Base-by-base conservation (phyloP, 2,888 invertebrate genomes). In the Lymantria dispar region DNA sequence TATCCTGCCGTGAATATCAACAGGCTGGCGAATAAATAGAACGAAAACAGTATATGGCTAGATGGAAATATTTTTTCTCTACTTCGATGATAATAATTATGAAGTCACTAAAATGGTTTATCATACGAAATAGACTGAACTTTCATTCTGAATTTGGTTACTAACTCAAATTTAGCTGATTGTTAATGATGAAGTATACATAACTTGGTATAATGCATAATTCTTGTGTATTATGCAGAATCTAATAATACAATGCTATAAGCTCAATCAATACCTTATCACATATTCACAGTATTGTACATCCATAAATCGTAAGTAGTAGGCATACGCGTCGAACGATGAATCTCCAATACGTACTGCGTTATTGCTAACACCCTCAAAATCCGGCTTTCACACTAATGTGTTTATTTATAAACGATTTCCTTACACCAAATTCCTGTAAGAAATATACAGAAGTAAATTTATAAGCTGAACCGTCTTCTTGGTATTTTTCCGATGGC, bases 311-410 rank as follows among this genome's bases (percentile, higher is more conserved):
- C 30, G 48, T 51, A 49, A 52, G 48, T 45, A 54, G 47, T 61
- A 44, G 41, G 42, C 53, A 58, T 57, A 52, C 47, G 56, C 56
- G 58, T 51, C 53, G 56, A 47, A 41, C 64, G 58, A 64, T 65
- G 66, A 66, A 63, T 63, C 62, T 61, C 56, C 55, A 57, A 61
- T 65, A 55, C 22, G 22, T 22, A 3, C 54, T 55, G 63, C 64
- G 65, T 70, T 71, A 67, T 62, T 76, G 74, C 73, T 73, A 72
- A 68, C 70, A 58, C 72, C 74, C 72, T 70, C 74, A 70, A 80
- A 82, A 64, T 82, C 81, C 79, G 82, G 85, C 85, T 85, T 83
- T 82, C 72, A 78, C 75, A 71, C 83, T 87, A 86, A 86, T 86
- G 85, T 84, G 83, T 83, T 85, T 83, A 76, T 75, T 76, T 73